Percentiles rank a stretch among this genome's conserved stretches.
These are phyloP conservation scores for Microctonus brassicae DNA, from an alignment of 2,888 invertebrate species.

Conservation along the genomic window DNA sequence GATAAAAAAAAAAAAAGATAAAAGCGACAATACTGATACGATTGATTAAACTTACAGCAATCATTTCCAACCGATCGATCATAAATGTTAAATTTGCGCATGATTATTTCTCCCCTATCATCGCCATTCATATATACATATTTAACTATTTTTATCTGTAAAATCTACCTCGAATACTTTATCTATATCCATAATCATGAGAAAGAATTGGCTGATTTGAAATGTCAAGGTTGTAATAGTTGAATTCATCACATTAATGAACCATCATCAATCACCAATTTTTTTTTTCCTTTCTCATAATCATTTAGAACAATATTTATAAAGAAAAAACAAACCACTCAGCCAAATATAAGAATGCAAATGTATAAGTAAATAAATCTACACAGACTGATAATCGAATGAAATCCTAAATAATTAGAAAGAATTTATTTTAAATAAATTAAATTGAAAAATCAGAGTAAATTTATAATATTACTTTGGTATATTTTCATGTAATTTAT, in stretches of 20 bases:
- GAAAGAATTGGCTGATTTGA: constrained; percentile 57
- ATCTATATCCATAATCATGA: constrained; percentile 31
- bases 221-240: background rate
- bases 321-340: background rate
- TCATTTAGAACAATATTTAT: background rate
- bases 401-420: background rate
- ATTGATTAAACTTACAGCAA: constrained; percentile 9
- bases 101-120: constrained; percentile 27
- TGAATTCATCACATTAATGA: background rate
- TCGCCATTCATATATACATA: background rate
- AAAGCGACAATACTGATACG: constrained; percentile 1
- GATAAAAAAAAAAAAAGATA: background rate
- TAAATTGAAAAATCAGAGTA: no score
- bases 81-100: constrained; percentile 26
- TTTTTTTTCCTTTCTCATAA: background rate
- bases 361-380: background rate
- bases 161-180: constrained; percentile 30
- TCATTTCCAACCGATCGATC: constrained; percentile 32
- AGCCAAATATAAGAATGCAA: no score
- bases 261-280: background rate
- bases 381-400: background rate
- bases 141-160: constrained; percentile 22
- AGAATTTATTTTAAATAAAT: background rate
- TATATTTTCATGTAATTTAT: no score
- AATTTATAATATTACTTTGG: no score